Base-by-base conservation (phyloP, 2,888 invertebrate genomes). In the Sarcophaga carnaria region DNA sequence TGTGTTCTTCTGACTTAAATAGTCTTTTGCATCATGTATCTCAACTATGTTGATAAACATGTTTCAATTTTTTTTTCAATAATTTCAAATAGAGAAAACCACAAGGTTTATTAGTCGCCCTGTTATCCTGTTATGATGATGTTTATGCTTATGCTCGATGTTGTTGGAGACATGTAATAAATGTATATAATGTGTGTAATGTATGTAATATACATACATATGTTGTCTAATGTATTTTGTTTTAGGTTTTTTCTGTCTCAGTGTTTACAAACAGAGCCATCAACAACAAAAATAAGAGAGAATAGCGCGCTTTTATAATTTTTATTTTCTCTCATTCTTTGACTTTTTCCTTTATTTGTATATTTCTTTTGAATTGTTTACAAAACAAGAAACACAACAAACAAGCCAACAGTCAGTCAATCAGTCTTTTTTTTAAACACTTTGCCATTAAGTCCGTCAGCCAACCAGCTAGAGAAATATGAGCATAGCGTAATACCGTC, bases 401-500 rank as follows among this genome's bases (percentile, higher is more conserved):
- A 71, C 12, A 54, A 79, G 45, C 63, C 62, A 49, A 67, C 64
- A 62, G 45, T 27, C 60, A 63, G 63, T 25, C 78, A 71, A 80
- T 37, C 37, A 8, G 37, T 37, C 37, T 37, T 37, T 37, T 37
- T 37, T 27, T 17, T 66, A 25, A 17, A 66, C 66, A 66, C 17
- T 63, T 64, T 27, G 60, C 64, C 80, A 54, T 37, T 6, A 1
- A 37, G 64, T 62, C 72, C 59, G 62, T 37, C 69, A 62, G 64
- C 12, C 74, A 74, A 49, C 37, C 14, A 74, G 54, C 20, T 49
- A 80, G 60, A 63, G 59, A 86, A 86, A 84, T 87, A 47, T 74
- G 49, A 78, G 63, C 4, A 74, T 45, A 70, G 69, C 47, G 22
- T 27, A 49, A 78, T 17, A 66, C 20, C 37, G 27, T 22, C 80